phyloP scores from a whole-genome alignment of 2,888 invertebrate genomes.

The Malachius bipustulatus region DNA sequence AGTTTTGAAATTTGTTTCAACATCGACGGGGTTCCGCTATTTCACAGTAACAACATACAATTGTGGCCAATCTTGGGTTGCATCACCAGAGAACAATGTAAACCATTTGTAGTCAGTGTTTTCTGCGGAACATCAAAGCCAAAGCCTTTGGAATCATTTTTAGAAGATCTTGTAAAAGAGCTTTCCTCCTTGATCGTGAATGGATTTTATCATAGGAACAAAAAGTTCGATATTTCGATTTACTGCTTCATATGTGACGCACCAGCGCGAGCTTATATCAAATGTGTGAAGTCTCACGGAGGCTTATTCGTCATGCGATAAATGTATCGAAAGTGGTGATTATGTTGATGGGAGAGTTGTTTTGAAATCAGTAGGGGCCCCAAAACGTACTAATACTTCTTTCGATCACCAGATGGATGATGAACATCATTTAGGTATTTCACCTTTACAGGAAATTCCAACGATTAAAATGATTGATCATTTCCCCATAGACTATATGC shows the following conservation, averaged over 20 bases:
- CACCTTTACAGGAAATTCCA: conserved; percentile 11
- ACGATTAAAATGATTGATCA: conserved; percentile 12
- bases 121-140: conserved; percentile 6
- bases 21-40: too few species aligned
- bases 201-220: conserved; percentile 2
- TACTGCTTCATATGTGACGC: conserved; percentile 6
- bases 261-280: conserved; percentile 9
- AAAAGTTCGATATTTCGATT: conserved; percentile 4
- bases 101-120: conserved; percentile 5
- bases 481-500: conserved; percentile 15
- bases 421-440: conserved; percentile 11
- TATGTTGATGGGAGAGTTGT: too few species aligned
- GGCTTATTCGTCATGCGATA: too few species aligned
- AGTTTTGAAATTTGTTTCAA: too few species aligned
- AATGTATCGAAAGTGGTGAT: too few species aligned
- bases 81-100: too few species aligned
- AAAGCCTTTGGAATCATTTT: conserved; percentile 2
- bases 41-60: too few species aligned
- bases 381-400: too few species aligned
- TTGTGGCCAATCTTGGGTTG: too few species aligned
- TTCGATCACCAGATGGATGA: conserved; percentile 4
- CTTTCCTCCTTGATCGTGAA: conserved; percentile 1
- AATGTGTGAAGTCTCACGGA: too few species aligned
- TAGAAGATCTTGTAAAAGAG: conserved; percentile 5
- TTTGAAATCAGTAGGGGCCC: too few species aligned